Base-by-base conservation (phyloP, 2,113 vertebrate genomes). In the Myotis yumanensis region DNA sequence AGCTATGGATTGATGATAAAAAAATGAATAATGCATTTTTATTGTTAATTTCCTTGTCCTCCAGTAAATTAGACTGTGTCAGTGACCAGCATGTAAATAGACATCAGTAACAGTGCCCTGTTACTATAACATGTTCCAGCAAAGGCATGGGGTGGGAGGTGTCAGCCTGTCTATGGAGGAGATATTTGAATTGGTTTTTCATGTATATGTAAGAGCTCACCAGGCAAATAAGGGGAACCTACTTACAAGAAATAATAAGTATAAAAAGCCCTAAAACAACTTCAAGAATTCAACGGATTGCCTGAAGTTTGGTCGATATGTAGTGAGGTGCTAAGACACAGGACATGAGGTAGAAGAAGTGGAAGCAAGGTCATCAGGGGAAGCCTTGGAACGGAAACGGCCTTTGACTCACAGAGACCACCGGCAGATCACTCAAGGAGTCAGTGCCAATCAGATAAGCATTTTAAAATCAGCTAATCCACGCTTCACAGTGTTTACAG, bases 1-100 rank as follows among this genome's bases (percentile, higher is more conserved):
- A 48, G 22, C 7, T 72, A 23, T 51, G 3, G 10, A 59, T 2
- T 72, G 8, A 75, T 73, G 2, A 87, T 57, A 84, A 3, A 64
- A 64, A 84, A 93, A 85, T 93, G 30, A 85, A 94, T 64, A 32
- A 72, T 76, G 20, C 7, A 84, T 64, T 81, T 73, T 68, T 5
- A 72, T 35, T 75, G 84, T 48, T 64, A 76, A 71, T 76, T 86
- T 52, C 6, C 5, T 51, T 28, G 4, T 59, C 51, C 16, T 86
- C 46, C 91, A 64, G 23, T 59, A 77, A 62, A 89, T 76, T n/a
- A 18, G 4, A 73, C 46, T 79, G 22, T 30, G 9, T 4, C 23
- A 22, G 48, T 72, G 54, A 59, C 40, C 35, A 48, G 40, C 15
- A 69, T 54, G 4, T 75, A 75, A 86, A 22, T 11, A 93, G 18